These are phyloP conservation scores for Delichon dasypus DNA, from an alignment of 2,797 vertebrate genomes.

Conservation along the genomic window DNA sequence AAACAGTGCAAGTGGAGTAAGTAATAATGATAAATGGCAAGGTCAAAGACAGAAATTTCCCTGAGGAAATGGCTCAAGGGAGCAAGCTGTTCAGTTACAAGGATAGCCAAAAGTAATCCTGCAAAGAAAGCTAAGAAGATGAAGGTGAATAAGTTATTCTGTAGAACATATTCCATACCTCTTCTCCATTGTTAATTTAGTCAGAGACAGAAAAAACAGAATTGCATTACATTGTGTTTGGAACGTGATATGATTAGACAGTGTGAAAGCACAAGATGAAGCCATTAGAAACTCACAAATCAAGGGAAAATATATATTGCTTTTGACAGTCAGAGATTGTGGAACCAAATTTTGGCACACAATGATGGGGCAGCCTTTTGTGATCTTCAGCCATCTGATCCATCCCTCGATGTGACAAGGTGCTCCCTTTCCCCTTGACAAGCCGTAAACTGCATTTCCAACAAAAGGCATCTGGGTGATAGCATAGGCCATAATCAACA, in stretches of 20 bases:
- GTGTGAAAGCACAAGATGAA: neutral
- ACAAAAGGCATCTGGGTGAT: neutral
- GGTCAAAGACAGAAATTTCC: neutral
- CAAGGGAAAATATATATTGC: neutral
- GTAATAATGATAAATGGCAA: constrained; percentile 2
- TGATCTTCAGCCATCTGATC: neutral
- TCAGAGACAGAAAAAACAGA: neutral
- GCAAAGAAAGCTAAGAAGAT: neutral
- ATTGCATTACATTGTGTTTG: neutral
- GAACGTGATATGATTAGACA: neutral
- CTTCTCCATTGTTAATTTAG: neutral
- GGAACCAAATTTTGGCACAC: neutral
- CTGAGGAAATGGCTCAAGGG: neutral
- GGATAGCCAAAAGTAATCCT: constrained; percentile 4
- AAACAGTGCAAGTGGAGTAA: neutral
- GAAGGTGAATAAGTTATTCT: neutral
- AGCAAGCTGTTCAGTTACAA: constrained; percentile 17
- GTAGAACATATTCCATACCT: neutral
- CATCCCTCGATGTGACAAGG: neutral
- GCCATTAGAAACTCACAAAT: constrained; percentile 21
- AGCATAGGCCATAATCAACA: neutral
- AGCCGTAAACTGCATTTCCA: neutral
- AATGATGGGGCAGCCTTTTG: neutral
- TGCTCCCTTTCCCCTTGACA: neutral
- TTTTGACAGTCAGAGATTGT: neutral